Evolutionary conservation across 2,888 invertebrate genomes (phyloP).

Genomic region (Synergus gifuensis): DNA sequence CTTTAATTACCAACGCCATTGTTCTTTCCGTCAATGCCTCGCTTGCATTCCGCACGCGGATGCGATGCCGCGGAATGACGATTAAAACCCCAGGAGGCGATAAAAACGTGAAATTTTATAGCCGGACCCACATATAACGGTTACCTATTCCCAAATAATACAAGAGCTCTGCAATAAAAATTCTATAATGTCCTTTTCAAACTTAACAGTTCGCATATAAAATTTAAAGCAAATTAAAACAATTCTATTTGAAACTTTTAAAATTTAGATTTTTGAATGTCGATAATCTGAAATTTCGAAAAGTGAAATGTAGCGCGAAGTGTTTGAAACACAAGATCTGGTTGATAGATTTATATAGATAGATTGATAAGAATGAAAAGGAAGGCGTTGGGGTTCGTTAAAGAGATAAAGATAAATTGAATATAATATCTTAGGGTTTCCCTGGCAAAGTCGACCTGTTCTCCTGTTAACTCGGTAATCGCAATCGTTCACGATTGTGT

Average conservation of each 20-base stretch:
- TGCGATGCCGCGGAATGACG: constrained; percentile 57
- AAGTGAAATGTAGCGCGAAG: background rate
- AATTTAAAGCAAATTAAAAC: too few relatives aligned
- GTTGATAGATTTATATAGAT: background rate
- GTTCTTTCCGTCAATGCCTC: constrained; percentile 54
- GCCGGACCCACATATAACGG: background rate
- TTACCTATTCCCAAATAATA: constrained; percentile 22
- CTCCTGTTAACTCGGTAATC: constrained; percentile 34
- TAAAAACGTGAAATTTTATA: constrained; percentile 8
- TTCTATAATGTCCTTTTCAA: too few relatives aligned
- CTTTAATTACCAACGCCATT: constrained; percentile 68
- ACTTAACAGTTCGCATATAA: too few relatives aligned
- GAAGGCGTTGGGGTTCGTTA: background rate
- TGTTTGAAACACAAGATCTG: background rate
- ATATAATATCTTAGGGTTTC: constrained; percentile 7
- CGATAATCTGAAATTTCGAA: too few relatives aligned
- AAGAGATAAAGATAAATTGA: constrained; percentile 21
- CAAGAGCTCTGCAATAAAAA: constrained; percentile 28
- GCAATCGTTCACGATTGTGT: constrained; percentile 42
- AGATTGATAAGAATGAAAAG: background rate
- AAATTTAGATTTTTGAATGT: too few relatives aligned
- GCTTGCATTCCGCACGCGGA: constrained; percentile 54
- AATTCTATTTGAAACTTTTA: too few relatives aligned
- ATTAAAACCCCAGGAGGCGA: constrained; percentile 51
- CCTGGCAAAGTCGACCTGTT: constrained; percentile 38